These are phyloP conservation scores for Crotalus viridis DNA, from an alignment of 2,113 vertebrate species.

Conservation along the genomic window DNA sequence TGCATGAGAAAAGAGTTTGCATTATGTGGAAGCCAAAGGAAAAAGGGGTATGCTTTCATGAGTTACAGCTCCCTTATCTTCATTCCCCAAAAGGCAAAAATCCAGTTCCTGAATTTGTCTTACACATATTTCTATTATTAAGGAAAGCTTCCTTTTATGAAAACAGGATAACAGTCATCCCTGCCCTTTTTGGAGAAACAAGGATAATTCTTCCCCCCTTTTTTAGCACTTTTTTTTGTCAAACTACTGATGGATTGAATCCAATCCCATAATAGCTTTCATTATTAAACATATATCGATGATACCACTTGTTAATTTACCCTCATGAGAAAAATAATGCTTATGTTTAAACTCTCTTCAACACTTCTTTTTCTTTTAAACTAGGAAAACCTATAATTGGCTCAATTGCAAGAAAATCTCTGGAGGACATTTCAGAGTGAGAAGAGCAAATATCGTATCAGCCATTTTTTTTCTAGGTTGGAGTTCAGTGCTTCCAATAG, in stretches of 20 bases:
- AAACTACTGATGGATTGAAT: not conserved
- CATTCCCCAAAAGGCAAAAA: not conserved
- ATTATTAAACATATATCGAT: not conserved
- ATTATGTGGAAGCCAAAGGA: not conserved
- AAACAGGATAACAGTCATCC: not conserved
- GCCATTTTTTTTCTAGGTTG: not conserved
- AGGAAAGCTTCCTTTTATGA: not conserved
- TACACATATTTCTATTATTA: not conserved
- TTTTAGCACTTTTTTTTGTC: not conserved
- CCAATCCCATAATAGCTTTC: not conserved
- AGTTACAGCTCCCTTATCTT: not conserved
- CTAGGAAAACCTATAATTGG: not conserved
- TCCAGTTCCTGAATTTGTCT: not conserved
- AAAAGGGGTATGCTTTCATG: not conserved
- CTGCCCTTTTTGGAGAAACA: not conserved
- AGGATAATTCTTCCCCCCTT: not conserved
- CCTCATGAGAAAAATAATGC: not conserved
- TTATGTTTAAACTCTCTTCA: not conserved
- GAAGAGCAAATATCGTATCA: not conserved
- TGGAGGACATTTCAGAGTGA: conserved; percentile 25
- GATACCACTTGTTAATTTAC: not conserved
- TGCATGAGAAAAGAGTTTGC: not conserved
- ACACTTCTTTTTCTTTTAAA: not conserved
- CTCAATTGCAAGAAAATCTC: not conserved
- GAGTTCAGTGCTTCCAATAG: not conserved